Evolutionary conservation across 2,113 vertebrate species (phyloP), one percentile per base, ranked within the genome.

Genomic region (Muntiacus muntjak): DNA sequence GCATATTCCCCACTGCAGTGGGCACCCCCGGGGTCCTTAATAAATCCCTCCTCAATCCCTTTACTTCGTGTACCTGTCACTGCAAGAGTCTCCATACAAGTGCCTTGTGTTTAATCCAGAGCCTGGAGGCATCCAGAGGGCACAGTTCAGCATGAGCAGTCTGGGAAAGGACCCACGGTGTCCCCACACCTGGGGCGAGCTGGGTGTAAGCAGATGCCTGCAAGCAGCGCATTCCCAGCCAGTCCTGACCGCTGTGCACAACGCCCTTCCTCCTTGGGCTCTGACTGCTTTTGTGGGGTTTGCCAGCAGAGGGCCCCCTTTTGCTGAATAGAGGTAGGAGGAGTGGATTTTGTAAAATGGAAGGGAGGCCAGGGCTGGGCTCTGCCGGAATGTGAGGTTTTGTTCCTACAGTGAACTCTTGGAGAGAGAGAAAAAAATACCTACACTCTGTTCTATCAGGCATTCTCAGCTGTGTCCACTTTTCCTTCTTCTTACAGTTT

Each of bases 341-440:
- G 86, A 86, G 10, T 54, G 60, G 47, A 33, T 57, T 94, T 71
- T 84, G n/a, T 76, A 40, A 96, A 81, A 45, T 12, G 88, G 91
- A 67, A 95, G 86, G 60, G 60, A 23, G 83, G 78, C 93, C 93
- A 87, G 87, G 86, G 25, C 47, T 28, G 55, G 62, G 89, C 86
- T 83, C 64, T 17, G 93, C 57, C 47, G 91, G 87, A 91, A 94
- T 30, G 78, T 15, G 28, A 91, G 55, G 60, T 45, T 93, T 94
- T 96, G 86, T 94, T 93, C 58, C 74, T 89, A 78, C 3, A 10
- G 79, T 0, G 7, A 93, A 81, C 96, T 97, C 71, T 92, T 71
- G 47, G 89, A 86, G 91, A 98, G 43, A 82, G 78, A 84, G 95
- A 12, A 58, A 76, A 85, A 95, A 88, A 94, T 33, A 83, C 95